A percentile compares a stretch with the other conserved stretches of the same genome.
phyloP scores from a whole-genome alignment of 2,888 invertebrate genomes.

The Euplexia lucipara region DNA sequence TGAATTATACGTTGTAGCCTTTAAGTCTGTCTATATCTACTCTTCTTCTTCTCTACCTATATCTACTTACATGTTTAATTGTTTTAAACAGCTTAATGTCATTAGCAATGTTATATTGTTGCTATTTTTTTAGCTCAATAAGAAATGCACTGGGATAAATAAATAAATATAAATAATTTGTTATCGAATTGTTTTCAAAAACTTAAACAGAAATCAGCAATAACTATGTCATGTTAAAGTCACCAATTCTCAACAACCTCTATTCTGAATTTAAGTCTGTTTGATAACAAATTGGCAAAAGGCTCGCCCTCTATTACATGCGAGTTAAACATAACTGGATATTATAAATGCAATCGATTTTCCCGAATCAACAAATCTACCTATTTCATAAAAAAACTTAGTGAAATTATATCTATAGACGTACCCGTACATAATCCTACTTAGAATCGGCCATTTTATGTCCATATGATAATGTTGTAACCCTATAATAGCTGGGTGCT shows the following conservation, averaged over 20 bases:
- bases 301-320: too few species aligned
- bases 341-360: too few species aligned
- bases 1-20: neutral
- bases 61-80: neutral
- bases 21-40: too few species aligned
- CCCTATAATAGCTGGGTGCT: constrained; percentile 86
- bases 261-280: too few species aligned
- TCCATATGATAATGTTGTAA: constrained; percentile 86
- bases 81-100: neutral
- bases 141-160: neutral
- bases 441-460: constrained; percentile 78
- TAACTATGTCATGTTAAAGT: neutral
- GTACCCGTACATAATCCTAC: constrained; percentile 22
- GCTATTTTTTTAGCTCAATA: too few species aligned
- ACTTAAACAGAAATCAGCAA: too few species aligned
- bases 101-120: neutral
- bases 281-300: too few species aligned
- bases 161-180: neutral
- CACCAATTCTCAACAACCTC: neutral
- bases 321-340: too few species aligned
- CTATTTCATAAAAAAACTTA: neutral
- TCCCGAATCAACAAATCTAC: too few species aligned
- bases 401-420: constrained; percentile 1
- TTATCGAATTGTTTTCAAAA: neutral
- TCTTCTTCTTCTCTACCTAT: too few species aligned